Evolutionary conservation across 2,113 vertebrate genomes (phyloP), one percentile per base, ranked within the genome.

Genomic region (Tapirus terrestris): DNA sequence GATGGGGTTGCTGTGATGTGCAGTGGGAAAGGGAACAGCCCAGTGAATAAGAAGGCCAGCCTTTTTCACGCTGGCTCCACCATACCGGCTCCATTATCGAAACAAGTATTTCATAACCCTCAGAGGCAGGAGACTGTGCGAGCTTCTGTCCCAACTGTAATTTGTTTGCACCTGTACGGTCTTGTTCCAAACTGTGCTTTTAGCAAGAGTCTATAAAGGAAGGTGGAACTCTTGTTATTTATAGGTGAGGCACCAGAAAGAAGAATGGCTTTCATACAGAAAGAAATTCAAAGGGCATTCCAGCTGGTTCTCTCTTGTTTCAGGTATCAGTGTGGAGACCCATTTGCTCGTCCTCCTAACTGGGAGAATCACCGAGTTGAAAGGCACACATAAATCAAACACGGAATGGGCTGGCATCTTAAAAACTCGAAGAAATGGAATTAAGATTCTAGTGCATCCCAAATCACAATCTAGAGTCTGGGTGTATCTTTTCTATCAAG

Each of bases 141-240:
- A 94, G 91, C 92, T 97, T 84, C 98, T 97, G 96, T 96, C 97
- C 88, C 98, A 96, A 85, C 89, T 97, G 83, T 88, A 97, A 97
- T 98, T 97, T 98, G 98, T 97, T 97, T 76, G 43, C 97, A 98
- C 98, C 98, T 99, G 98, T 93, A 97, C 31, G 8, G 98, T 98
- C 98, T 98, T 99, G 98, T 99, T 98, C 94, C 98, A 97, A 98
- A 96, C 96, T 80, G 92, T 21, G 97, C 97, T 98, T 80, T 95
- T 84, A 98, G 98, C 97, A 97, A 98, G 91, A 98, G 98, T 93
- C 98, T 97, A 98, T 98, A 97, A 98, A 98, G 97, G 96, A 98
- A 96, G 98, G 98, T 96, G 79, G 97, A 90, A 94, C 97, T 91
- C 96, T 83, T 96, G 82, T 94, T 98, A 98, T 96, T 97, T 98